phyloP scores from a whole-genome alignment of 2,113 vertebrate genomes.

The Chaetodon trifascialis region DNA sequence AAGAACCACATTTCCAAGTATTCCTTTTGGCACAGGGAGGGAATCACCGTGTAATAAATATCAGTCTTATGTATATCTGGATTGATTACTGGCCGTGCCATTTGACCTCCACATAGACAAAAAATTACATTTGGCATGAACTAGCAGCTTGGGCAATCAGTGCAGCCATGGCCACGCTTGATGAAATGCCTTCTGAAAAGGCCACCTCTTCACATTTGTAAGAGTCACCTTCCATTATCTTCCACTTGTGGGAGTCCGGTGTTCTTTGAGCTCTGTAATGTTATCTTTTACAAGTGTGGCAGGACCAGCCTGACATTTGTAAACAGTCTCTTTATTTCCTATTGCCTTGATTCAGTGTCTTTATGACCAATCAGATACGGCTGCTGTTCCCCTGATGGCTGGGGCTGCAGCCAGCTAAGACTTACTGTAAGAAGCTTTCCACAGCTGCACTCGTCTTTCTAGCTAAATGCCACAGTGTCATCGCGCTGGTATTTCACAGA shows the following conservation, averaged over 20 bases:
- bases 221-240: constrained; percentile 79
- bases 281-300: constrained; percentile 67
- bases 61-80: constrained; percentile 20
- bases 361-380: constrained; percentile 57
- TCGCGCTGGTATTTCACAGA: constrained; percentile 33
- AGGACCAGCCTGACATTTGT: constrained; percentile 79
- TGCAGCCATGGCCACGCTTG: constrained; percentile 49
- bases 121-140: constrained; percentile 33
- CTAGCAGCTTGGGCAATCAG: constrained; percentile 56
- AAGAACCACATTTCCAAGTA: neutral
- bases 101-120: constrained; percentile 37
- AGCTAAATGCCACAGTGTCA: constrained; percentile 63
- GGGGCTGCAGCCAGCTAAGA: neutral
- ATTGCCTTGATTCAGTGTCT: constrained; percentile 41
- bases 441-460: constrained; percentile 25
- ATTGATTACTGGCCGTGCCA: constrained; percentile 42
- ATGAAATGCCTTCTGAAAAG: constrained; percentile 80
- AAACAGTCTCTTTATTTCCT: constrained; percentile 67
- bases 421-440: constrained; percentile 14
- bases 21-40: neutral
- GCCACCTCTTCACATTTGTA: constrained; percentile 82
- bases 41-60: constrained; percentile 16
- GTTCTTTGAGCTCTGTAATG: constrained; percentile 62
- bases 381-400: constrained; percentile 3
- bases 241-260: constrained; percentile 56